Conservation (phyloP, 2,113 vertebrate genomes). For the Syngnathus scovelli region DNA sequence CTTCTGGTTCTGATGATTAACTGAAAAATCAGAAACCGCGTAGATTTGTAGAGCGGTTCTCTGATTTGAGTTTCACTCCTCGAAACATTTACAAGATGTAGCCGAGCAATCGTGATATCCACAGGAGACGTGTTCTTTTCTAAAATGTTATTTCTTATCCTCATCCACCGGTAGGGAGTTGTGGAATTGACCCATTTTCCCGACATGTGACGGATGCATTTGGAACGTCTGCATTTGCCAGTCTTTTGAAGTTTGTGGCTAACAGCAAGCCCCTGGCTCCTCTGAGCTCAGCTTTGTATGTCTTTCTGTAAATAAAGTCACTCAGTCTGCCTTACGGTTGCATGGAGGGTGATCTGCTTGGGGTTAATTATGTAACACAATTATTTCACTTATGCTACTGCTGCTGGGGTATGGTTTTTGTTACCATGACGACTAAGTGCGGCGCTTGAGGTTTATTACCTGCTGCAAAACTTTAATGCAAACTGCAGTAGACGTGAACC, state of each 20-base stretch:
- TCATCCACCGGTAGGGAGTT: constrained; percentile 18
- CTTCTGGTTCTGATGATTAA: constrained; percentile 31
- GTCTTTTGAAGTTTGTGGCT: constrained; percentile 46
- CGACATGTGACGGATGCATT: constrained; percentile 41
- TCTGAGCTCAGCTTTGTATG: constrained; percentile 25
- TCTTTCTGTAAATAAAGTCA: constrained; percentile 8
- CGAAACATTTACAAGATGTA: neutral
- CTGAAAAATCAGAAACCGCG: neutral
- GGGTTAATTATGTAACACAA: neutral
- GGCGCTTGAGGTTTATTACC: neutral
- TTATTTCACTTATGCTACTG: neutral
- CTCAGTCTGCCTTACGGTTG: neutral
- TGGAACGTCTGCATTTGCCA: constrained; percentile 39
- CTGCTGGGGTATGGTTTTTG: neutral
- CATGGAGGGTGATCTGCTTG: neutral
- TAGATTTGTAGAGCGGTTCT: neutral
- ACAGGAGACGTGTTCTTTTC: constrained; percentile 10
- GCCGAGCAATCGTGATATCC: constrained; percentile 4
- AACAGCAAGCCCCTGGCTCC: constrained; percentile 26
- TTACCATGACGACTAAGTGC: neutral
- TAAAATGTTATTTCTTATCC: constrained; percentile 16
- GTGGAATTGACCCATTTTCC: constrained; percentile 50
- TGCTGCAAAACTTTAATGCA: neutral
- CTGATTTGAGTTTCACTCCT: neutral
- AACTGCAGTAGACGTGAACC: neutral